Evolutionary conservation across 1,140 invertebrate genomes (phyloP).

Genomic region (Pseudachorutes palmiensis): DNA sequence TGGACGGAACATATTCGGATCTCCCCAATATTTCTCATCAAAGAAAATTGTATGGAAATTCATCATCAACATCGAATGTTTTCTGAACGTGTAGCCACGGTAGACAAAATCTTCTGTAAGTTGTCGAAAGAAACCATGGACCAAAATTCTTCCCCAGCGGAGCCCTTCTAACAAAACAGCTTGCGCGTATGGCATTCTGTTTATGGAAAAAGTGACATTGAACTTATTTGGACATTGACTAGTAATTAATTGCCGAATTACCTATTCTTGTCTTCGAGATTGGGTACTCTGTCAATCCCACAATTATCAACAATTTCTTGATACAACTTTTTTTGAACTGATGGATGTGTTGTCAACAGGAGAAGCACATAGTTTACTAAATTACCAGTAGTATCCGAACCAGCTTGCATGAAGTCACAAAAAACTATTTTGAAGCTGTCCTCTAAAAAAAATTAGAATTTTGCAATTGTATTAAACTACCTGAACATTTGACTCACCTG

Average conservation of each 20-base stretch:
- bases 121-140: not conserved
- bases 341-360: conserved; percentile 61
- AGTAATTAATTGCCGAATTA: conserved; percentile 1
- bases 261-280: conserved; percentile 19
- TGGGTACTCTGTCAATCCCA: conserved; percentile 49
- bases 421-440: conserved; percentile 18
- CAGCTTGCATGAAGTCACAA: conserved; percentile 60
- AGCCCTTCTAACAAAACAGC: conserved; percentile 61
- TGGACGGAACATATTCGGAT: conserved; percentile 27
- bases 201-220: not conserved
- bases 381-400: conserved; percentile 71
- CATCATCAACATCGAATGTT: conserved; percentile 5
- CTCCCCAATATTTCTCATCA: conserved; percentile 23
- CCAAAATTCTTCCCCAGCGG: conserved; percentile 13
- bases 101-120: not conserved
- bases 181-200: conserved; percentile 66
- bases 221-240: not conserved
- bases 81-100: not conserved
- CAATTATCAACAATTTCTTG: conserved; percentile 69
- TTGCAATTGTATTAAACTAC: not conserved
- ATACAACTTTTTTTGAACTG: conserved; percentile 67
- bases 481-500: conserved; percentile 14
- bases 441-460: conserved; percentile 17
- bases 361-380: conserved; percentile 68
- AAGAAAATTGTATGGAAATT: conserved; percentile 18